Percentiles rank a stretch among this genome's conserved stretches.
phyloP scores from a whole-genome alignment of 2,797 vertebrate genomes.

The Epinephelus awoara region DNA sequence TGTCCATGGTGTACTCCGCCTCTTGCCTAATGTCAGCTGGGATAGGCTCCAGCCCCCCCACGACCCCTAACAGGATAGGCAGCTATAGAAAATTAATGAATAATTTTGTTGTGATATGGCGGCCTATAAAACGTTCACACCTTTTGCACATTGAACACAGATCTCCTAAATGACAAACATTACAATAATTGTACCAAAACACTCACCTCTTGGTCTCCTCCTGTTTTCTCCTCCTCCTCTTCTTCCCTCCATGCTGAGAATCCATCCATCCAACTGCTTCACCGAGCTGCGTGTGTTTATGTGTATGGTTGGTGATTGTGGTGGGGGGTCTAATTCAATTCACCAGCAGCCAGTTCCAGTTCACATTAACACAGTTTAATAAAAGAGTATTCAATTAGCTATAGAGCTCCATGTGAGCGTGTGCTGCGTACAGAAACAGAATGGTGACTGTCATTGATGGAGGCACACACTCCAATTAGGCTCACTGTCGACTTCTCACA shows the following conservation, averaged over 20 bases:
- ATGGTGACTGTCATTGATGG: constrained; percentile 68
- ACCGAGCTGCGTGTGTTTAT: constrained; percentile 48
- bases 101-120: neutral
- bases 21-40: no score
- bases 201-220: constrained; percentile 28
- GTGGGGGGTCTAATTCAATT: constrained; percentile 79
- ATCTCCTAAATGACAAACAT: constrained; percentile 11
- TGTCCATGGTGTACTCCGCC: no score
- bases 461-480: constrained; percentile 79
- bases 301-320: constrained; percentile 31
- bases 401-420: constrained; percentile 60
- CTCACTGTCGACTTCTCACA: constrained; percentile 75
- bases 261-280: constrained; percentile 44
- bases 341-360: constrained; percentile 72
- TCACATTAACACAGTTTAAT: constrained; percentile 83
- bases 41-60: no score
- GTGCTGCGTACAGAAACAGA: constrained; percentile 60
- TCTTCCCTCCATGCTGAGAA: constrained; percentile 10
- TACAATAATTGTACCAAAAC: constrained; percentile 2
- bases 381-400: constrained; percentile 83
- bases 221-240: constrained; percentile 9
- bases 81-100: no score
- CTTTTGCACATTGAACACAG: neutral
- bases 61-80: no score
- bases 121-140: neutral